phyloP scores from a whole-genome alignment of 2,888 invertebrate species.

The Arrhopalites spinosus region DNA sequence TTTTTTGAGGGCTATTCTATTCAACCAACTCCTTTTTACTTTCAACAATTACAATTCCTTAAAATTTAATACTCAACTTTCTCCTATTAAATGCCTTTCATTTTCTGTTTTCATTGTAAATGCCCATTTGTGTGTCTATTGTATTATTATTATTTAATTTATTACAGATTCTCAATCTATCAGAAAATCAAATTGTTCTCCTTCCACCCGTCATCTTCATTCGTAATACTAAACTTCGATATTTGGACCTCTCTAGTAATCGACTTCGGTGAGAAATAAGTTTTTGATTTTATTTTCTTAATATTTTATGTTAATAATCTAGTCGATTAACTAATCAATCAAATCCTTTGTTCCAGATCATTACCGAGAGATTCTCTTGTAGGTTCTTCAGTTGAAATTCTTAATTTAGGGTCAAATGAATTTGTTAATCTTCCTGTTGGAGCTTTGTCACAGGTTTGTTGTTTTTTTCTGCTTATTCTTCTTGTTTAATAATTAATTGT shows the following conservation, averaged over 20 bases:
- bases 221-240: conserved; percentile 56
- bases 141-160: too few relatives aligned
- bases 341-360: conserved; percentile 56
- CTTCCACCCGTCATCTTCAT: conserved; percentile 57
- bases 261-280: too few relatives aligned
- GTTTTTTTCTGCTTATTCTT: too few relatives aligned
- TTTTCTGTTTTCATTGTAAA: too few relatives aligned
- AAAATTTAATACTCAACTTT: neutral
- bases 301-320: too few relatives aligned
- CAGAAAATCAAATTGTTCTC: conserved; percentile 57
- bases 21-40: neutral
- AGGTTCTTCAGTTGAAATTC: conserved; percentile 56
- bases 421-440: conserved; percentile 56
- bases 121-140: too few relatives aligned
- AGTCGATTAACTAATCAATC: too few relatives aligned
- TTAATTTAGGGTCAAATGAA: conserved; percentile 56
- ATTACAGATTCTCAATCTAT: conserved; percentile 56
- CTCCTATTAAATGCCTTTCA: neutral
- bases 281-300: too few relatives aligned
- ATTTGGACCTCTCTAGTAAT: conserved; percentile 57
- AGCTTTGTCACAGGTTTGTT: conserved; percentile 53
- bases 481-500: too few relatives aligned
- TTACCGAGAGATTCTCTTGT: conserved; percentile 57
- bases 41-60: neutral
- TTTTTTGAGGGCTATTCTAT: neutral